Evolutionary conservation across 1,140 invertebrate species (phyloP).

Genomic region (Monomorium pharaonis): DNA sequence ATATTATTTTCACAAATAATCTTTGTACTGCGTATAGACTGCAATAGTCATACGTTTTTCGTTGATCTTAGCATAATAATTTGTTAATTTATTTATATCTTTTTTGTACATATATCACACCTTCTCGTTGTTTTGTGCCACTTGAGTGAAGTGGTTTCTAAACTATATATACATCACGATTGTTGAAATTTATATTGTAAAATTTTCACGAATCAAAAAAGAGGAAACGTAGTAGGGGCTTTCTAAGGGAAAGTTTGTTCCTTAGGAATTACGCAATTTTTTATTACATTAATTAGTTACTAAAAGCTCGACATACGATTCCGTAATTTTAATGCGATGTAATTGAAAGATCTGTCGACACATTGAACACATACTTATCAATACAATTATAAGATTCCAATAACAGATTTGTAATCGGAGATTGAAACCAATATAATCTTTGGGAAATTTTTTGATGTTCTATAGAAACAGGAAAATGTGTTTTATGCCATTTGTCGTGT

Average conservation of each 20-base stretch:
- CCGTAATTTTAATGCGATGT: constrained; percentile 45
- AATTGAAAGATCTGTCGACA: constrained; percentile 53
- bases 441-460: constrained; percentile 17
- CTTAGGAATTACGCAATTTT: constrained; percentile 66
- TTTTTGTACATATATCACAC: constrained; percentile 78
- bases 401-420: constrained; percentile 8
- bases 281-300: constrained; percentile 60
- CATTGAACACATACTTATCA: constrained; percentile 39
- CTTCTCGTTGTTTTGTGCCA: constrained; percentile 70
- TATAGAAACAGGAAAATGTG: constrained; percentile 25
- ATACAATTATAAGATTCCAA: constrained; percentile 2
- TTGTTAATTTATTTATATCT: constrained; percentile 79
- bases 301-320: constrained; percentile 32
- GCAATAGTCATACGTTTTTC: constrained; percentile 39
- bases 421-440: constrained; percentile 17
- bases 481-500: constrained; percentile 24
- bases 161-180: constrained; percentile 63
- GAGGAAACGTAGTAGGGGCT: constrained; percentile 64
- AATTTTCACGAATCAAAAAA: constrained; percentile 61
- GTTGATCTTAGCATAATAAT: constrained; percentile 67
- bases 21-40: constrained; percentile 66
- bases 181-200: constrained; percentile 62
- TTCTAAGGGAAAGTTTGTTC: constrained; percentile 73
- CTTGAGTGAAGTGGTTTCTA: constrained; percentile 64
- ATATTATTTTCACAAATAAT: constrained; percentile 71